Evolutionary conservation across 2,113 vertebrate species (phyloP).

Genomic region (Bubo blakistoni): DNA sequence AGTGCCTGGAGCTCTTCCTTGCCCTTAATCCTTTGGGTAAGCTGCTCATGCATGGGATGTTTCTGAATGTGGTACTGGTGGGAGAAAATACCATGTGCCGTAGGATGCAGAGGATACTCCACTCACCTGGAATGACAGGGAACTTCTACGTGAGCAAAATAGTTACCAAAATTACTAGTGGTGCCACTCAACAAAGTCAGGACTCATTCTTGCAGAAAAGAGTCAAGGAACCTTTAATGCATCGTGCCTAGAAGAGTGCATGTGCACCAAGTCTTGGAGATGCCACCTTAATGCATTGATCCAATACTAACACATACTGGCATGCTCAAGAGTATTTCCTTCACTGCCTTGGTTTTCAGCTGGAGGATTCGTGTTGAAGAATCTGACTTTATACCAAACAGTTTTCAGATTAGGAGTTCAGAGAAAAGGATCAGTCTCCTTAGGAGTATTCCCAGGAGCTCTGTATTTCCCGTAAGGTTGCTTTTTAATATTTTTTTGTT

Average conservation of each 20-base stretch:
- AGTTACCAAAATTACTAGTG: background rate
- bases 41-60: accelerated
- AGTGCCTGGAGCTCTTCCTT: background rate
- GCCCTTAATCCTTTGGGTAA: background rate
- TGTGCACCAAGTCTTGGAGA: background rate
- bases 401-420: background rate
- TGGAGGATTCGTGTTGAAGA: background rate
- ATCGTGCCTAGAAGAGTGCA: background rate
- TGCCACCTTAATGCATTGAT: background rate
- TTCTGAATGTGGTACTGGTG: background rate
- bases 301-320: background rate
- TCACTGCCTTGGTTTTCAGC: background rate
- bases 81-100: accelerated
- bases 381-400: background rate
- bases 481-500: background rate
- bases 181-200: background rate
- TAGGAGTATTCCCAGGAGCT: background rate
- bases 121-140: background rate
- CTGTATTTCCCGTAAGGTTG: background rate
- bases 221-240: background rate
- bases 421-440: background rate
- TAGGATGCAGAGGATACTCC: background rate
- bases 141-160: background rate
- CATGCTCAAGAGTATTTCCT: background rate
- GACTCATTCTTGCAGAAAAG: background rate